Percentiles rank a stretch among this genome's conserved stretches.
These are phyloP conservation scores for Tupaia chinensis DNA, from an alignment of 2,113 vertebrate genomes.

Conservation along the genomic window DNA sequence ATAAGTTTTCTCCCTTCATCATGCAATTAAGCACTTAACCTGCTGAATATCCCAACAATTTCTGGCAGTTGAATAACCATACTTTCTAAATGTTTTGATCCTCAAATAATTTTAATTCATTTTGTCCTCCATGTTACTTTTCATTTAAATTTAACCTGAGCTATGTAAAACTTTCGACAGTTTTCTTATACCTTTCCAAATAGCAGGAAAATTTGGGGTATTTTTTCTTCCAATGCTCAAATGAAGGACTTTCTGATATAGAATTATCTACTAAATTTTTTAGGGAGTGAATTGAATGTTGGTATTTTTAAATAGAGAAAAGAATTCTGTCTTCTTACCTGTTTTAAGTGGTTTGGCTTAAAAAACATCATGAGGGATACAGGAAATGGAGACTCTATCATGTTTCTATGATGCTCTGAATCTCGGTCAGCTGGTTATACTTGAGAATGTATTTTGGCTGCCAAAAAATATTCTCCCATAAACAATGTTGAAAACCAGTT, in stretches of 20 bases:
- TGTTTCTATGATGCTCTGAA: conserved; percentile 23
- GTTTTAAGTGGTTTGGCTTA: conserved; percentile 51
- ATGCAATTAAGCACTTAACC: conserved; percentile 42
- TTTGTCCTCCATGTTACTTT: not conserved
- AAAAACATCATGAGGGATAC: not conserved
- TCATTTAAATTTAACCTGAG: not conserved
- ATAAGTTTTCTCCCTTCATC: conserved; percentile 5
- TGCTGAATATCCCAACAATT: conserved; percentile 14
- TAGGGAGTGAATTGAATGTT: not conserved
- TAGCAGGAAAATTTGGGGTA: not conserved
- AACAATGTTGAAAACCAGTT: conserved; percentile 74
- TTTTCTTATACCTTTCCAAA: conserved; percentile 26
- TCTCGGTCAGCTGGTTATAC: conserved; percentile 54
- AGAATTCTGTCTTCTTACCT: conserved; percentile 5
- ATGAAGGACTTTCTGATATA: conserved; percentile 8
- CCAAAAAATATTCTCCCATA: conserved; percentile 67
- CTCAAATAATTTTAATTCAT: not conserved
- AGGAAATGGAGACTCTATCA: not conserved
- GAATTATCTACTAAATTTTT: conserved; percentile 40
- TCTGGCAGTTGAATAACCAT: not conserved
- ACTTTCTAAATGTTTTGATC: conserved; percentile 19
- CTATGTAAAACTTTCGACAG: not conserved
- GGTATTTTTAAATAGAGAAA: conserved; percentile 27
- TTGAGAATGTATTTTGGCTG: conserved; percentile 64
- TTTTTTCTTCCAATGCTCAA: not conserved